phyloP scores from a whole-genome alignment of 2,113 vertebrate species.

The Galbula dea region DNA sequence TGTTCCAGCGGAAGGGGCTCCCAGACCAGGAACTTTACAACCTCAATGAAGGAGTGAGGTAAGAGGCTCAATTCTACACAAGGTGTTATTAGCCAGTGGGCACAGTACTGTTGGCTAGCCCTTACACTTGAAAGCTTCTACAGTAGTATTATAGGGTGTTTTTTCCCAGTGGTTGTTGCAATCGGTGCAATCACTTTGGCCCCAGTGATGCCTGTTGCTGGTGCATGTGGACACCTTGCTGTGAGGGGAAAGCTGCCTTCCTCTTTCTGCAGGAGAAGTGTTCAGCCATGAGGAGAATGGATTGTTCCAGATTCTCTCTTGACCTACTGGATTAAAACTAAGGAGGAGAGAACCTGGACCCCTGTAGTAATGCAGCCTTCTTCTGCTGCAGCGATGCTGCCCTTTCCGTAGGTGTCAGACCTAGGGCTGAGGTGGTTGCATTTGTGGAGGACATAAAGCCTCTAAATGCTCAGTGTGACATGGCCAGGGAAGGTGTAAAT shows the following conservation, averaged over 20 bases:
- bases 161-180: neutral
- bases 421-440: neutral
- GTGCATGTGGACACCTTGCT: neutral
- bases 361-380: neutral
- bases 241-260: fast-evolving
- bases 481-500: neutral
- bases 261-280: neutral
- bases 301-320: neutral
- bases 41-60: conserved; percentile 98
- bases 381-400: neutral
- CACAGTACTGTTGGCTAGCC: neutral
- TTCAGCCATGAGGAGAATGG: neutral
- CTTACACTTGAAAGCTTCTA: neutral
- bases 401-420: neutral
- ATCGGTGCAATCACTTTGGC: neutral
- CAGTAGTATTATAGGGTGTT: neutral
- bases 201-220: neutral
- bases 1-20: conserved; percentile 93
- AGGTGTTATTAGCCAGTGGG: neutral
- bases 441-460: neutral
- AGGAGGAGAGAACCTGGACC: neutral
- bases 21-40: conserved; percentile 91
- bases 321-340: neutral
- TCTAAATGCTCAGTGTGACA: neutral
- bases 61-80: neutral